Percentiles rank a stretch among this genome's conserved stretches.
phyloP scores from a whole-genome alignment of 37 sponge, comb jelly and placozoan species.

The Corticium candelabrum region DNA sequence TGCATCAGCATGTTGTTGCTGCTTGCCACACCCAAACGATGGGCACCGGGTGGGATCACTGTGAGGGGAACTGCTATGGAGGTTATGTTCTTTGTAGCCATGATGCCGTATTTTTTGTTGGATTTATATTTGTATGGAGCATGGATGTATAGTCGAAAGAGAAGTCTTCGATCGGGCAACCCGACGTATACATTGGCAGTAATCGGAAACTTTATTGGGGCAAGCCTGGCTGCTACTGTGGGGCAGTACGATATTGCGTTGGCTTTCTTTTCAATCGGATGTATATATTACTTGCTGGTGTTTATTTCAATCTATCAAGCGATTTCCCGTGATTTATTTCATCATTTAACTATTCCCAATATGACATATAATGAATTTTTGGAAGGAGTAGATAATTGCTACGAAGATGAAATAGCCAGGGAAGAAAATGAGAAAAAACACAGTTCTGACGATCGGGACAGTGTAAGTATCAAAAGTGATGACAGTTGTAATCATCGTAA shows the following conservation, averaged over 20 bases:
- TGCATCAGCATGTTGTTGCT: neutral
- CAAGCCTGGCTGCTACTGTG: neutral
- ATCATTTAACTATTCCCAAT: neutral
- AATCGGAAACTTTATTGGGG: neutral
- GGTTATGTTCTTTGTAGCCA: neutral
- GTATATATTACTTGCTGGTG: neutral
- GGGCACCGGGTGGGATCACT: too few species aligned
- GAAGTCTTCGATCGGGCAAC: neutral
- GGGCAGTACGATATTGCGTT: neutral
- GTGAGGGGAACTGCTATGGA: neutral
- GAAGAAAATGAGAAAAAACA: neutral
- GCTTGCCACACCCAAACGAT: neutral
- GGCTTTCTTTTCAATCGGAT: neutral
- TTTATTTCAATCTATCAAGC: constrained; percentile 1
- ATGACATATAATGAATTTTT: neutral
- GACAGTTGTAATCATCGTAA: neutral
- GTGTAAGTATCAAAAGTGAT: neutral
- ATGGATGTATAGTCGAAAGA: neutral
- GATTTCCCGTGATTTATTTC: neutral
- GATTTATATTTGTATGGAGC: constrained; percentile 6
- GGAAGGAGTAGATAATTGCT: neutral
- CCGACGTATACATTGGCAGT: constrained; percentile 1
- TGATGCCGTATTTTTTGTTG: neutral
- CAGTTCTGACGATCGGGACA: neutral
- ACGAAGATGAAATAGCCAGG: neutral